These are phyloP conservation scores for Danaus plexippus DNA, from an alignment of 1,140 invertebrate genomes.

Conservation along the genomic window DNA sequence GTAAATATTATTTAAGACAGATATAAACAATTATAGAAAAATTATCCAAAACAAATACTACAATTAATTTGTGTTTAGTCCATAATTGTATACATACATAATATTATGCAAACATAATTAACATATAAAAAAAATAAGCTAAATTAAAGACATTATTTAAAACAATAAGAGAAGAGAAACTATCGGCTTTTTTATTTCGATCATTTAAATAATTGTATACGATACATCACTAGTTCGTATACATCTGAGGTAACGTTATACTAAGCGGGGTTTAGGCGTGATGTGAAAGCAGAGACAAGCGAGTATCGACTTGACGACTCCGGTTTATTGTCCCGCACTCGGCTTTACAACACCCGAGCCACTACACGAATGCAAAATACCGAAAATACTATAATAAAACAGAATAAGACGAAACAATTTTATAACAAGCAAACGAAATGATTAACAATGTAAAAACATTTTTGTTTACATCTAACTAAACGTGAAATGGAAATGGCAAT, in stretches of 20 bases:
- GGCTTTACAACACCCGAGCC: conserved; percentile 47
- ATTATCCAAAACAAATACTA: no score
- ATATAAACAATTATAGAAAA: no score
- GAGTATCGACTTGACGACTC: conserved; percentile 50
- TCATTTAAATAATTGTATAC: neutral
- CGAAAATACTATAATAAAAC: conserved; percentile 48
- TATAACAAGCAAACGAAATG: no score
- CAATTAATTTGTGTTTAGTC: no score
- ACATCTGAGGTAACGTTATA: conserved; percentile 21
- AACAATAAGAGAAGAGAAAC: no score
- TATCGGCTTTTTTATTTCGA: conserved; percentile 24
- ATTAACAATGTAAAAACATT: no score
- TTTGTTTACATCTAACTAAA: conserved; percentile 24
- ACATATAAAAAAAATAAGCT: no score
- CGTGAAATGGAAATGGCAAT: conserved; percentile 54
- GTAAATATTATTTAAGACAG: no score
- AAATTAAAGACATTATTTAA: no score
- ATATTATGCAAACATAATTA: no score
- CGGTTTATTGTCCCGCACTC: conserved; percentile 65
- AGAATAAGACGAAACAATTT: no score
- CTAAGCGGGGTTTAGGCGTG: conserved; percentile 52
- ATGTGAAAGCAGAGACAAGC: conserved; percentile 54
- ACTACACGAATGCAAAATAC: conserved; percentile 42
- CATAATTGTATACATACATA: no score
- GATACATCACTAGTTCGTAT: conserved; percentile 23